Base-by-base conservation (phyloP, 2,797 vertebrate species). In the Syngnathus rostellatus region DNA sequence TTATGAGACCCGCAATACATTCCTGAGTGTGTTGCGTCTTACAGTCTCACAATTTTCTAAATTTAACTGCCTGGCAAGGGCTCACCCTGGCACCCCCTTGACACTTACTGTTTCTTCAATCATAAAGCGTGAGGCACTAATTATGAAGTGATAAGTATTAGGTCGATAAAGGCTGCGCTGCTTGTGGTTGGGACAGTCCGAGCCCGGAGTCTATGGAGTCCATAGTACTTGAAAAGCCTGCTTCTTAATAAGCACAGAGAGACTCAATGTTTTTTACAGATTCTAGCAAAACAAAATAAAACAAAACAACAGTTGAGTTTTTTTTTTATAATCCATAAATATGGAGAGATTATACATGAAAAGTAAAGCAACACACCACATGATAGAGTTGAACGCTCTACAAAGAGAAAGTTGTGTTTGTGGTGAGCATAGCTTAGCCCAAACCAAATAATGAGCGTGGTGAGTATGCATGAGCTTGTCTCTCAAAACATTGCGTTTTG, bases 1-100 rank as follows among this genome's bases (percentile, higher is more conserved):
- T 89, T 84, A 82, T 84, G 78, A 85, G 78, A 81, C 77, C 64
- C 72, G 83, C 81, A 86, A 76, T 84, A 85, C 86, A 87, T 88
- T 88, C 86, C 85, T 83, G 69, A 77, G 73, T 41, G 70, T 54
- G 69, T 72, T 76, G 69, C 81, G 77, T 85, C 73, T 86, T 83
- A 77, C 59, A 77, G 41, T 68, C 58, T 6, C 79, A 75, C 78
- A 82, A 64, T 59, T 82, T 62, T 69, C 45, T 65, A 40, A 53
- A 50, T 65, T 70, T 74, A 67, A 84, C 72, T 23, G 73, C 73
- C 67, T 83, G 77, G 72, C 73, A 72, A 68, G 54, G 31, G n/a
- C 60, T 75, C 48, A 16, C 66, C 61, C 74, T 71, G 73, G 72
- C 72, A 74, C 75, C 72, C 67, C 70, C 75, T 75, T 75, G 48